phyloP scores from a whole-genome alignment of 2,113 vertebrate genomes.

The Daubentonia madagascariensis region DNA sequence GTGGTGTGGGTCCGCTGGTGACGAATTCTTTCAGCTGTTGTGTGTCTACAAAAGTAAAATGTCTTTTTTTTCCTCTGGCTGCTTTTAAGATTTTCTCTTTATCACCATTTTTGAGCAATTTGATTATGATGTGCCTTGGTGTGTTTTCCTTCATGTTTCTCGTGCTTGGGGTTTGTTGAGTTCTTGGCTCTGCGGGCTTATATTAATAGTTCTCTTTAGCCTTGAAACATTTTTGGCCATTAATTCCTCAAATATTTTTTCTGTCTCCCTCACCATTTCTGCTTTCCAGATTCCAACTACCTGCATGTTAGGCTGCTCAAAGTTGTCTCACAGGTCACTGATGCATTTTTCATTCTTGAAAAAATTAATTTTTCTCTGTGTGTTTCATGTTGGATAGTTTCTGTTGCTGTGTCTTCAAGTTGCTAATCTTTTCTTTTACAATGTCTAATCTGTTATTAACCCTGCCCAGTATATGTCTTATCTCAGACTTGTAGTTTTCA shows the following conservation, averaged over 20 bases:
- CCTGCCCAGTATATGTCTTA: background rate
- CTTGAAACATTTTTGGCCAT: background rate
- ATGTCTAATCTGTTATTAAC: background rate
- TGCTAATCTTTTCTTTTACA: background rate
- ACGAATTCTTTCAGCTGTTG: background rate
- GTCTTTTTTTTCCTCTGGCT: background rate
- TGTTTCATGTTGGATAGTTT: background rate
- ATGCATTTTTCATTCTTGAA: background rate
- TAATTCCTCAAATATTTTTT: background rate
- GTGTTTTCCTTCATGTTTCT: background rate
- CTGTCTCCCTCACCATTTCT: background rate
- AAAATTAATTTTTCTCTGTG: background rate
- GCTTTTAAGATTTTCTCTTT: background rate
- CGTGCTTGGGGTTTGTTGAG: background rate
- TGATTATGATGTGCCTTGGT: background rate
- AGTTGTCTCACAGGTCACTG: background rate
- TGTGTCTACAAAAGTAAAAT: background rate
- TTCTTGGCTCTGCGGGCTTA: background rate
- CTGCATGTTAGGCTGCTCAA: background rate
- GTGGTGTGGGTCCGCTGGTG: background rate
- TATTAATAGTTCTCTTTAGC: background rate
- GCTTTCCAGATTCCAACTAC: background rate
- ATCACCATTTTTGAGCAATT: background rate
- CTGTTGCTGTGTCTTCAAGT: background rate
- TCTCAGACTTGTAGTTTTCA: background rate